phyloP scores from a whole-genome alignment of 2,797 vertebrate species.

The Chanos chanos region DNA sequence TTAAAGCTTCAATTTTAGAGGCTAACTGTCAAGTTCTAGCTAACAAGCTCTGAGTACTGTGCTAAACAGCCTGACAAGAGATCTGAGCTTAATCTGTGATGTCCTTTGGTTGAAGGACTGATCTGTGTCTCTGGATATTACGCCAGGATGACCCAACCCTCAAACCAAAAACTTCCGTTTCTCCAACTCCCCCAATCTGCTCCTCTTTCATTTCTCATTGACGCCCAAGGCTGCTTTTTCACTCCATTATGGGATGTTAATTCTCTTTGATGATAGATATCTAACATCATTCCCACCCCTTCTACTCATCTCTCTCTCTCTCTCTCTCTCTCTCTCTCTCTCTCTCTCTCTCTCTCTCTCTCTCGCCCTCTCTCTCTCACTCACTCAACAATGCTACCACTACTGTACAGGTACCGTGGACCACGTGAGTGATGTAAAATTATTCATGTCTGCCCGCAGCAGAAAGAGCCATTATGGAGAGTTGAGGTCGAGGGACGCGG shows the following conservation, averaged over 20 bases:
- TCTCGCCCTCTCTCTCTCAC: too few relatives aligned
- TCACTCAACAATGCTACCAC: slow-evolving; percentile 18
- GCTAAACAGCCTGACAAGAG: too few relatives aligned
- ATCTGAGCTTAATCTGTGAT: too few relatives aligned
- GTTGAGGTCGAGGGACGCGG: background rate
- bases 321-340: slow-evolving; percentile 28
- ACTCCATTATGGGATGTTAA: slow-evolving; percentile 60
- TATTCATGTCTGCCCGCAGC: slow-evolving; percentile 30
- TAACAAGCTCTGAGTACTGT: too few relatives aligned
- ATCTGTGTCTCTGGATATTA: too few relatives aligned
- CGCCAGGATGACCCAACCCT: too few relatives aligned
- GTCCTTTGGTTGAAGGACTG: too few relatives aligned
- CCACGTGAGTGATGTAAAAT: slow-evolving; percentile 31
- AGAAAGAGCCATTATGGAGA: slow-evolving; percentile 36
- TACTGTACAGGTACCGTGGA: background rate
- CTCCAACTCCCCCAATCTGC: background rate
- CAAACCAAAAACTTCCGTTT: background rate
- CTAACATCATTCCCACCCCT: slow-evolving; percentile 33
- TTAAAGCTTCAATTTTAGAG: too few relatives aligned
- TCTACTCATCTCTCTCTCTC: background rate
- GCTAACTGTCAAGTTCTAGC: too few relatives aligned
- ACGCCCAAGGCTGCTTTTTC: slow-evolving; percentile 45
- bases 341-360: background rate
- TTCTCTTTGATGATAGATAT: slow-evolving; percentile 63
- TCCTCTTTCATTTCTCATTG: background rate